Base-by-base conservation (phyloP, 2,797 vertebrate genomes). In the Xerus rutilus region DNA sequence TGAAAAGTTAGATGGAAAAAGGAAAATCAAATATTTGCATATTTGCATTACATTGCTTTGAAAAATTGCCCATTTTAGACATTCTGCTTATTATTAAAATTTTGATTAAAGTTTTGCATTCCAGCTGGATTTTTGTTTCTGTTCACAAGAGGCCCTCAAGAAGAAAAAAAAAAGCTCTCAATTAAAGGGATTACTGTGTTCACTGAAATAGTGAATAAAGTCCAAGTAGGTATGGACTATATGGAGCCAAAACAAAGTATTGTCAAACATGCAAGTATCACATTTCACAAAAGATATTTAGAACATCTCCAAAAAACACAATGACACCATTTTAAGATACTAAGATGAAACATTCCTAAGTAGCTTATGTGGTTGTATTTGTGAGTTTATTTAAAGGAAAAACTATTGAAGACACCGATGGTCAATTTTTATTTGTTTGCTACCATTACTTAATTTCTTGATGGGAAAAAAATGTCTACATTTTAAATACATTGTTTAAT, bases 401-500 rank as follows among this genome's bases (percentile, higher is more conserved):
- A n/a, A 62, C 62, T 72, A 72, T 59, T 89, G 65, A 94, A 95
- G 69, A 76, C 47, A 86, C 59, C 77, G 84, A 62, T 25, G 73
- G 45, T 39, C 67, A 93, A 78, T 21, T 65, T 82, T 47, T 45
- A 87, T 35, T 88, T 21, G 85, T 81, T 96, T 95, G 47, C 30
- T 88, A 83, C 32, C 88, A 32, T 79, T 79, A 76, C 35, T 83
- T 88, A 92, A 84, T 74, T 94, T 81, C 43, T 43, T 57, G 11
- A 67, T 81, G 84, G 62, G 17, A 89, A 92, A 91, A 93, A 97
- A 92, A 45, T 93, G 32, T 59, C 30, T 45, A 81, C n/a, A 25
- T n/a, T 83, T 97, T 86, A 84, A 83, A 94, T 83, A 93, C 52
- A 76, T 72, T 79, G 83, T 70, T 76, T 89, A 92, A 62, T 57